Evolutionary conservation across 2,113 vertebrate species (phyloP), one percentile per base, ranked within the genome.

Genomic region (Proterorhinus semilunaris): DNA sequence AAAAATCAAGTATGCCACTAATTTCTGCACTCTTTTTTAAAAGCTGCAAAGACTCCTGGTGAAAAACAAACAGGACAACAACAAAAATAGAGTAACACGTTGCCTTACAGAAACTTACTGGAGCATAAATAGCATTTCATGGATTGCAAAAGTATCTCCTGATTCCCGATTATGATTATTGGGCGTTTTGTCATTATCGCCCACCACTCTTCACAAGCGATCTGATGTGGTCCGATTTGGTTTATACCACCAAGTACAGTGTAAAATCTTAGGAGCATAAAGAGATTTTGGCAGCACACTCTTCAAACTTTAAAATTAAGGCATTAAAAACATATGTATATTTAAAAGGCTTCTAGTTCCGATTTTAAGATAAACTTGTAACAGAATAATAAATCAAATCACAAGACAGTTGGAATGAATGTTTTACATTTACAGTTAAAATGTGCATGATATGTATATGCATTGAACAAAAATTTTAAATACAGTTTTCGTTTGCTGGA

Each of bases 311-410:
- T 82, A 64, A 75, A 83, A 79, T 82, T 87, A 91, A 91, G 88
- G 87, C 91, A 91, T 86, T 78, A 76, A 80, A 70, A 80, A 36
- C 27, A 89, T 45, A 36, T n/a, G 51, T 78, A 73, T 83, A 65
- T 75, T 87, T 90, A 67, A 65, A 84, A 86, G 65, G 72, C 66
- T 65, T 36, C 47, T 21, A 55, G 11, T 21, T 73, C 75, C 78
- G 15, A 81, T 10, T 71, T 75, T 21, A 57, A 66, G 49, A 21
- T 78, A 61, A 80, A 70, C 21, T 66, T 53, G 43, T 15, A 71
- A 52, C 13, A 16, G 46, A 47, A 61, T 61, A 44, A 61, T 44
- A 42, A 61, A 61, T 45, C 58, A 44, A 58, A 61, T 11, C 36
- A 15, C n/a, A 5, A 44, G 15, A 61, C 12, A 44, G 10, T 12